phyloP scores from a whole-genome alignment of 2,113 vertebrate species.

The Phrynocephalus versicolor region DNA sequence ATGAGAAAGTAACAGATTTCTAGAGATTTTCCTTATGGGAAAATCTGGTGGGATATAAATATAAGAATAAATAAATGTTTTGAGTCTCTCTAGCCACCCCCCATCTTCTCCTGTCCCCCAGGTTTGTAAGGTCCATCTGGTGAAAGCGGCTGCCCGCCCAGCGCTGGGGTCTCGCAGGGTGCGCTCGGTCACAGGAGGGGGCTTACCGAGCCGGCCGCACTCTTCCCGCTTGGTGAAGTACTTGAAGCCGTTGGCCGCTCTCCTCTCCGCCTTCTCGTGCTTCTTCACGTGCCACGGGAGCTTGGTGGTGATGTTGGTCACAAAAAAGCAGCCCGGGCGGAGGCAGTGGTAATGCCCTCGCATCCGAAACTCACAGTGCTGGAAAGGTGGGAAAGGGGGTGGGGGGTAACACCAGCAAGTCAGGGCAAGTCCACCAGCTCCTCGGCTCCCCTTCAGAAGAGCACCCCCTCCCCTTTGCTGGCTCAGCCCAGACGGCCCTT shows the following conservation, averaged over 20 bases:
- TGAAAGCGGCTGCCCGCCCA: too few relatives aligned
- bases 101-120: too few relatives aligned
- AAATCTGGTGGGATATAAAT: too few relatives aligned
- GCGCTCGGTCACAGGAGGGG: too few relatives aligned
- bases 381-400: neutral
- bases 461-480: neutral
- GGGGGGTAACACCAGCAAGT: neutral
- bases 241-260: constrained; percentile 97
- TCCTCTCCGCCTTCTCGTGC: constrained; percentile 96
- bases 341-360: constrained; percentile 98
- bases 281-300: constrained; percentile 98
- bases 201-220: constrained; percentile 90
- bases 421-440: too few relatives aligned
- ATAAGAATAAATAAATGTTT: too few relatives aligned
- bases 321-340: constrained; percentile 91
- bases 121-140: too few relatives aligned
- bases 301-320: constrained; percentile 99
- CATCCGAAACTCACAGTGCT: constrained; percentile 99
- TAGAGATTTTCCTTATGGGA: neutral
- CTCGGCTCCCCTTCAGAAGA: neutral
- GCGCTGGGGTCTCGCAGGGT: too few relatives aligned
- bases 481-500: neutral
- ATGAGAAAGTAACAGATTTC: neutral
- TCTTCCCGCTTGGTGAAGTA: constrained; percentile 98
- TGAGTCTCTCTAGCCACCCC: too few relatives aligned